These are phyloP conservation scores for Dynastes maya DNA, from an alignment of 2,888 invertebrate genomes.

Conservation along the genomic window DNA sequence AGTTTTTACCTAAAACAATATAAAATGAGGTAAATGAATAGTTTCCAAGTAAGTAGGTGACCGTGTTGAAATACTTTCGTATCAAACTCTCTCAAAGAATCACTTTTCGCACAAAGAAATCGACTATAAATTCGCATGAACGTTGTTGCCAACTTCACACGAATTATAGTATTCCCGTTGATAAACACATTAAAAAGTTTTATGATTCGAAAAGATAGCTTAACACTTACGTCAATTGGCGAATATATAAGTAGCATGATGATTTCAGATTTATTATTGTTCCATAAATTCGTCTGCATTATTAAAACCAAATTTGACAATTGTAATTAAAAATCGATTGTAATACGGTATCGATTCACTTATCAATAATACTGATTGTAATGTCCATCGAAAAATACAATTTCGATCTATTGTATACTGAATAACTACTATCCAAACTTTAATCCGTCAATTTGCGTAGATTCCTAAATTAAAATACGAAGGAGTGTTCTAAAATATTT, in stretches of 20 bases:
- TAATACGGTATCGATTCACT: too few species aligned
- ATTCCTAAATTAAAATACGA: too few species aligned
- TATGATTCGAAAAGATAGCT: conserved; percentile 9
- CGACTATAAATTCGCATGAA: conserved; percentile 23
- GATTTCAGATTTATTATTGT: not conserved
- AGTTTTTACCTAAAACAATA: not conserved
- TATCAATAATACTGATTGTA: too few species aligned
- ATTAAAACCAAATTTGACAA: not conserved
- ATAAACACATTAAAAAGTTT: conserved; percentile 37
- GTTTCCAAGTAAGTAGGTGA: conserved; percentile 21
- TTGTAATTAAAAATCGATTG: too few species aligned
- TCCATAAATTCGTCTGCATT: not conserved
- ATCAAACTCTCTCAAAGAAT: conserved; percentile 19
- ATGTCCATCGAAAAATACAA: too few species aligned
- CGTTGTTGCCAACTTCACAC: conserved; percentile 18
- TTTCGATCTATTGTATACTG: too few species aligned
- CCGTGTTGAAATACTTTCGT: conserved; percentile 22
- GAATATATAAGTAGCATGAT: not conserved
- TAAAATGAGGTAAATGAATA: conserved; percentile 1
- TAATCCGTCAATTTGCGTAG: too few species aligned
- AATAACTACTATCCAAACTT: too few species aligned
- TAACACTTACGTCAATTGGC: conserved; percentile 27
- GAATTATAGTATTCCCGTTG: conserved; percentile 18
- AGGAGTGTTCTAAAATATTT: too few species aligned
- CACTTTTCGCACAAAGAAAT: conserved; percentile 20